Evolutionary conservation across 2,113 vertebrate genomes (phyloP), one percentile per base, ranked within the genome.

Genomic region (Tenebrosternarchus preto): DNA sequence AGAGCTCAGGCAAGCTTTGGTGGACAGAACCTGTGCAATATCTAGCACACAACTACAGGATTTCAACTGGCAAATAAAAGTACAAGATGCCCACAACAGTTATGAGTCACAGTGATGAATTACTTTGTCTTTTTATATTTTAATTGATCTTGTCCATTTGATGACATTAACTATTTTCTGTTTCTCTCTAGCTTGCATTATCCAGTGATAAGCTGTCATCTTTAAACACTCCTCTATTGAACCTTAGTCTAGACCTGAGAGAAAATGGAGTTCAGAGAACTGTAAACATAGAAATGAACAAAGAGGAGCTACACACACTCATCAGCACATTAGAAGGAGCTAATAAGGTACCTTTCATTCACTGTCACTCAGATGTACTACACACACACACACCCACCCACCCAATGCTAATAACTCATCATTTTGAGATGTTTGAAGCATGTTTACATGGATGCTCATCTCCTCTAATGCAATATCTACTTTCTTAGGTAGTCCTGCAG

Each of bases 61-160:
- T 90, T 98, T 99, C 87, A 96, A 99, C 90, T 99, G 97, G 97
- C 96, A 98, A 80, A 90, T 98, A 72, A 98, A 98, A 95, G 97
- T 98, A 76, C 24, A n/a, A 5, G n/a, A 71, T 20, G 6, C 46
- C 29, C 16, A 60, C 15, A 64, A 43, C 39, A 50, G 43, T 31
- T 31, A 33, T 66, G n/a, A 33, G 22, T 25, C 71, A 22, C 56
- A 50, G 0, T 68, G 50, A 8, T 20, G 11, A 17, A 7, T 57
- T 69, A 20, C 66, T 33, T 39, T 39, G 15, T 78, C 33, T 69
- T 50, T n/a, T 7, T 50, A 50, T 9, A 1, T 50, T 50, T 4
- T 1, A 56, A 4, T 56, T 17, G 22, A 16, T 25, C 11, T 24
- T 73, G 31, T 15, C 43, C 43, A 50, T 50, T 50, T 50, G 43